phyloP scores from a whole-genome alignment of 2,888 invertebrate species.

The Dexiosoma caninum region DNA sequence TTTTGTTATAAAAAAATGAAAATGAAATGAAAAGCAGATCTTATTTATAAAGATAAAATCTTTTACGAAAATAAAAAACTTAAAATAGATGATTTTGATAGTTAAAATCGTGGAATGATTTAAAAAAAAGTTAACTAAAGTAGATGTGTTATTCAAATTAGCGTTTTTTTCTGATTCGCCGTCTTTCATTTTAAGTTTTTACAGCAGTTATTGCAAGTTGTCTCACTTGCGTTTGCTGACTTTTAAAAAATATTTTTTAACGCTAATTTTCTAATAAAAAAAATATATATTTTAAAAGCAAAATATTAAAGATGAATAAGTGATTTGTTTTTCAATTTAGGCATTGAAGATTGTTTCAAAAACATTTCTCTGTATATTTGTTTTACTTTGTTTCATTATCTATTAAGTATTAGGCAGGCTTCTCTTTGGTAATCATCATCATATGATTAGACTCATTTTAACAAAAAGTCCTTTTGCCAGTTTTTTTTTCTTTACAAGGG shows the following conservation, averaged over 20 bases:
- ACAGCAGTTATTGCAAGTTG: too few species aligned
- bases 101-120: slow-evolving; percentile 38
- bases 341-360: neutral
- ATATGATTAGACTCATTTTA: slow-evolving; percentile 21
- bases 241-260: slow-evolving; percentile 6
- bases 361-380: neutral
- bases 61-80: slow-evolving; percentile 18
- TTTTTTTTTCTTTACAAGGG: slow-evolving; percentile 42
- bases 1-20: slow-evolving; percentile 15
- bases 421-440: slow-evolving; percentile 50
- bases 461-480: slow-evolving; percentile 38
- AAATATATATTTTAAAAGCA: slow-evolving; percentile 10
- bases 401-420: slow-evolving; percentile 43
- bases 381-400: slow-evolving; percentile 12
- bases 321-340: slow-evolving; percentile 2
- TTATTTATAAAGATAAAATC: slow-evolving; percentile 30
- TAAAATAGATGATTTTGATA: slow-evolving; percentile 36
- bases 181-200: slow-evolving; percentile 1
- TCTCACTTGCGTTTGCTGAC: neutral
- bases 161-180: neutral
- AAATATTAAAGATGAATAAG: slow-evolving; percentile 3
- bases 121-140: slow-evolving; percentile 37
- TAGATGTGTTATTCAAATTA: slow-evolving; percentile 2
- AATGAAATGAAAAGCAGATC: slow-evolving; percentile 29
- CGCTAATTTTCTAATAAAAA: slow-evolving; percentile 31